A percentile compares a stretch with the other conserved stretches of the same genome.
These are phyloP conservation scores for Prochilodus magdalenae DNA, from an alignment of 2,113 vertebrate species.

Conservation along the genomic window DNA sequence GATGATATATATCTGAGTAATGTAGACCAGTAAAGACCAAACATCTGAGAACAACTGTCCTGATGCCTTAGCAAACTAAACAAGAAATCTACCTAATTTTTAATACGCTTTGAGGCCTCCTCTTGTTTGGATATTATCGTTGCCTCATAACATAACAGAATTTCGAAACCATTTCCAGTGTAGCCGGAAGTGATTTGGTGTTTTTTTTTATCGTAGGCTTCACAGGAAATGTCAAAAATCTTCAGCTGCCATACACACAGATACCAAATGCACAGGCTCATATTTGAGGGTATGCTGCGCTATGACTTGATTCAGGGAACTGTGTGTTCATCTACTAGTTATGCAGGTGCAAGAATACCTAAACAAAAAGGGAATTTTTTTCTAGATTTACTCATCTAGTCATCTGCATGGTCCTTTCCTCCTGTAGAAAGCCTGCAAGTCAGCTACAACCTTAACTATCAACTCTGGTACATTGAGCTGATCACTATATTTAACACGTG, in stretches of 20 bases:
- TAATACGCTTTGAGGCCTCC: neutral
- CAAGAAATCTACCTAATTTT: neutral
- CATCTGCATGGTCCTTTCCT: neutral
- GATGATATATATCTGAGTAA: too few relatives aligned
- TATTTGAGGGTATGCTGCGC: neutral
- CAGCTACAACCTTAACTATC: neutral
- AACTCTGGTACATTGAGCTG: neutral
- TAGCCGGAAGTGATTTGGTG: neutral
- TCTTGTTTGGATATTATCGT: neutral
- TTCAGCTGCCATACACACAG: neutral
- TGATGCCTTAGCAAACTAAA: neutral
- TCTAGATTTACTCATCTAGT: neutral
- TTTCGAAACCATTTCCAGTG: neutral
- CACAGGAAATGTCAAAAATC: neutral
- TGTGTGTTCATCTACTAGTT: neutral
- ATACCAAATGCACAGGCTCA: neutral
- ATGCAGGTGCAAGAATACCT: neutral
- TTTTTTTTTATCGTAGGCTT: neutral
- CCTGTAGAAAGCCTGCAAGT: neutral
- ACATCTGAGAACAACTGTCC: neutral
- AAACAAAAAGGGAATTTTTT: neutral
- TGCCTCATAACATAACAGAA: neutral
- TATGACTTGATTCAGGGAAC: neutral
- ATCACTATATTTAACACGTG: conserved; percentile 4
- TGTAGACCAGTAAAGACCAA: too few relatives aligned